These are phyloP conservation scores for Sebastes alutus DNA, from an alignment of 2,797 vertebrate species.

Conservation along the genomic window DNA sequence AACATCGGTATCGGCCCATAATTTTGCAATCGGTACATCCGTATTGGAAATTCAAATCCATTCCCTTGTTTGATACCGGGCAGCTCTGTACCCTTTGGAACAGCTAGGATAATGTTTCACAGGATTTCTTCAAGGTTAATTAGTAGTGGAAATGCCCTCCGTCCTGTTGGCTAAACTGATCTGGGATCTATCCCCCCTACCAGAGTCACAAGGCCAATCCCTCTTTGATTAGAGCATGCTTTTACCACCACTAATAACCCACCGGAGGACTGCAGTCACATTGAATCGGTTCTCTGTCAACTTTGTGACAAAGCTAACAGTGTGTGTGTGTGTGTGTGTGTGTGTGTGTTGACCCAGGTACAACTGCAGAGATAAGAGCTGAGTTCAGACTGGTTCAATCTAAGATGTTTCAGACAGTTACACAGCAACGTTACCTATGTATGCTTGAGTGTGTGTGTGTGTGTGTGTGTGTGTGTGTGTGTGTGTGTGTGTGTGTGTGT, in stretches of 20 bases:
- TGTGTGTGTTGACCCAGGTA: not conserved
- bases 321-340: not conserved
- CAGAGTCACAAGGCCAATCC: conserved; percentile 20
- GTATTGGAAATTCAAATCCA: too few relatives aligned
- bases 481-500: too few relatives aligned
- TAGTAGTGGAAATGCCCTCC: conserved; percentile 11
- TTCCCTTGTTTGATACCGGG: too few relatives aligned
- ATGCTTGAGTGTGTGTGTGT: not conserved
- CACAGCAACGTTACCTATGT: not conserved
- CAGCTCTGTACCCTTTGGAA: not conserved
- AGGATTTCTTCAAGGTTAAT: conserved; percentile 4
- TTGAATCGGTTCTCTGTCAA: not conserved
- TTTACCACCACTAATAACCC: not conserved
- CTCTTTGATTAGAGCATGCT: conserved; percentile 1
- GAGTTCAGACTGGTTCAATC: not conserved
- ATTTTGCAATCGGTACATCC: too few relatives aligned
- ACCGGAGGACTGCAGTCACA: not conserved
- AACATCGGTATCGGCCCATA: too few relatives aligned
- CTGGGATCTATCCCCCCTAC: not conserved
- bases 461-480: not conserved
- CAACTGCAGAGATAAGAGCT: not conserved
- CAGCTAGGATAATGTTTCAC: not conserved
- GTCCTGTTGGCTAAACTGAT: not conserved
- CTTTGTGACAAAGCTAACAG: not conserved
- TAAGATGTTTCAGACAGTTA: not conserved